Conservation (phyloP, 1,140 invertebrate genomes). For the Globodera rostochiensis region DNA sequence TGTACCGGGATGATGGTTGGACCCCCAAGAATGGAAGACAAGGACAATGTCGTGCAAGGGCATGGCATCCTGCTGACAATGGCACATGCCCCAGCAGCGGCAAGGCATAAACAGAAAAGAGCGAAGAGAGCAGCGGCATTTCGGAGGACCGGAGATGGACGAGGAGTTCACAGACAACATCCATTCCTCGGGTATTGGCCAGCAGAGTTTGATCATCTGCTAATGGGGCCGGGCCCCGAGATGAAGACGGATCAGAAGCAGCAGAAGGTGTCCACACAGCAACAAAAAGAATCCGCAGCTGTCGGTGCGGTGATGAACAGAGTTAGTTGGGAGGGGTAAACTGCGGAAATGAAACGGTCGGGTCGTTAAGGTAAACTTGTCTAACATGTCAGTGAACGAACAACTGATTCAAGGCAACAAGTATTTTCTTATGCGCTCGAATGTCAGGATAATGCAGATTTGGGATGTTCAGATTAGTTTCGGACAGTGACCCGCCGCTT, state of each 20-base stretch:
- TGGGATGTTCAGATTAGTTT: neutral
- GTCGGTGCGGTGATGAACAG: neutral
- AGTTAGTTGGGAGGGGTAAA: neutral
- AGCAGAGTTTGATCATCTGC: conserved; percentile 53
- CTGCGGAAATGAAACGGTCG: conserved; percentile 33
- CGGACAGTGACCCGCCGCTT: neutral
- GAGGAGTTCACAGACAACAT: neutral
- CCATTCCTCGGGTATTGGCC: conserved; percentile 46
- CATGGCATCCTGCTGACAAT: conserved; percentile 54
- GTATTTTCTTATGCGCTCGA: neutral
- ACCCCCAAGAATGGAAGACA: conserved; percentile 48
- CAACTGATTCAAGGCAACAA: neutral
- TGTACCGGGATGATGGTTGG: conserved; percentile 61
- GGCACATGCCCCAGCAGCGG: conserved; percentile 46
- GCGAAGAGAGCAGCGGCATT: conserved; percentile 10
- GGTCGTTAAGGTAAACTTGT: conserved; percentile 10
- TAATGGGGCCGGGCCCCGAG: conserved; percentile 47
- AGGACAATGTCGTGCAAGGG: conserved; percentile 41
- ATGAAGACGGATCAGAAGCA: conserved; percentile 9
- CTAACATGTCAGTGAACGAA: conserved; percentile 3
- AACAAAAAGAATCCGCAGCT: neutral
- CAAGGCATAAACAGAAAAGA: conserved; percentile 18
- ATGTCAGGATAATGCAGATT: neutral
- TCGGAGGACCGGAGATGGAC: neutral
- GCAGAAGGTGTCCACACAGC: neutral